Evolutionary conservation across 2,797 vertebrate genomes (phyloP).

Genomic region (Brachyalestes nurse): DNA sequence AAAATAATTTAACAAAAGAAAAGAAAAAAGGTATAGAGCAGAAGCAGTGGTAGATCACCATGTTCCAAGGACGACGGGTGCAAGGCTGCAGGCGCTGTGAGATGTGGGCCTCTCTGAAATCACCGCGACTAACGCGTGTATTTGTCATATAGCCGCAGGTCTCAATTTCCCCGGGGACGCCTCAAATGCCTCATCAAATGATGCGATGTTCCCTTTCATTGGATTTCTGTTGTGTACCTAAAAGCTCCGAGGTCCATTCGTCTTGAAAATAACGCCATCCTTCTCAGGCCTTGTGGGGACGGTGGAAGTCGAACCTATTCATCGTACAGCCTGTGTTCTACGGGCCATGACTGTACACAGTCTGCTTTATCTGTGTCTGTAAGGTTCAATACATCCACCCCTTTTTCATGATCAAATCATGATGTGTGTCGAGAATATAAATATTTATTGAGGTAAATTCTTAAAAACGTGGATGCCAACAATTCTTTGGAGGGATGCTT

Average conservation of each 20-base stretch:
- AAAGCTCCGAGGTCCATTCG: constrained; percentile 80
- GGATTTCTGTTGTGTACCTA: constrained; percentile 82
- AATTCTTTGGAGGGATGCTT: neutral
- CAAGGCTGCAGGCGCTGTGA: constrained; percentile 71
- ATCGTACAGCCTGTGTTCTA: constrained; percentile 34
- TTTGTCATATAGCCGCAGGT: constrained; percentile 79
- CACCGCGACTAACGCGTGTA: constrained; percentile 76
- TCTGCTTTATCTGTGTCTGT: constrained; percentile 4
- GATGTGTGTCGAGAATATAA: neutral
- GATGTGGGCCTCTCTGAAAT: constrained; percentile 74
- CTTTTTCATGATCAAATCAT: neutral
- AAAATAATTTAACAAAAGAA: neutral
- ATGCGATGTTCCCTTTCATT: constrained; percentile 80
- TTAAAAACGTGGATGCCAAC: neutral
- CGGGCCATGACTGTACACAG: constrained; percentile 2
- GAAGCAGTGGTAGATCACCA: constrained; percentile 73
- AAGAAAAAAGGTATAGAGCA: constrained; percentile 67
- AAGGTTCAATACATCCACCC: neutral
- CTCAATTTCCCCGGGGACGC: constrained; percentile 73
- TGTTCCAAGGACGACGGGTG: constrained; percentile 80
- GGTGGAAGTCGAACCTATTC: constrained; percentile 71
- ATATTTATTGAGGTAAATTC: neutral
- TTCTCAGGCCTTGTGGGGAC: constrained; percentile 70
- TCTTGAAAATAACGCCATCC: constrained; percentile 82
- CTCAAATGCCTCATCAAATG: constrained; percentile 82